Evolutionary conservation across 2,888 invertebrate genomes (phyloP).

Genomic region (Pteria penguin): DNA sequence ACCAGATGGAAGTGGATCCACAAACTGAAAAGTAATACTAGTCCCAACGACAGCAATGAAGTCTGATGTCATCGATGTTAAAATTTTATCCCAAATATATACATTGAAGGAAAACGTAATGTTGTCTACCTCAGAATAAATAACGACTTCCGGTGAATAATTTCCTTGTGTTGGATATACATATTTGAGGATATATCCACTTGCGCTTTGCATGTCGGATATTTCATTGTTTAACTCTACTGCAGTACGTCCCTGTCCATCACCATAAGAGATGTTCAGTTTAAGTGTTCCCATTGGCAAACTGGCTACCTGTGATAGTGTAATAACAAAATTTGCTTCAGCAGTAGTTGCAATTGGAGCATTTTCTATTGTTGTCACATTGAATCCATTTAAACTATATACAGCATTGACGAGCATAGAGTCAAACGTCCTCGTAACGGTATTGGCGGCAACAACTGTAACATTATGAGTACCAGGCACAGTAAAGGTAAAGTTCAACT

Average conservation of each 20-base stretch:
- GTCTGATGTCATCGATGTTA: background rate
- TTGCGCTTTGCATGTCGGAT: background rate
- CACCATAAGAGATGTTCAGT: constrained; percentile 28
- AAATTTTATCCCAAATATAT: background rate
- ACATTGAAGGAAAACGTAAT: background rate
- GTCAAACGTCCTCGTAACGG: background rate
- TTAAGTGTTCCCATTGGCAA: constrained; percentile 21
- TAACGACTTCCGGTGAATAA: background rate
- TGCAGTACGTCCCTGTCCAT: background rate
- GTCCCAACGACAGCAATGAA: constrained; percentile 3
- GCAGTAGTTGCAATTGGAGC: too few species aligned
- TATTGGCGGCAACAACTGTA: constrained; percentile 10
- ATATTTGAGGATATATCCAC: background rate
- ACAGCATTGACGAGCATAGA: constrained; percentile 1
- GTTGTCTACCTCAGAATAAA: background rate
- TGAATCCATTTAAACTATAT: constrained; percentile 2
- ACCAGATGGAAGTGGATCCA: constrained; percentile 10
- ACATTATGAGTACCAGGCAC: constrained; percentile 18
- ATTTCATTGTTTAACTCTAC: background rate
- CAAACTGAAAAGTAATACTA: constrained; percentile 10
- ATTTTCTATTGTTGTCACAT: background rate
- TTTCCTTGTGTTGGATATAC: background rate
- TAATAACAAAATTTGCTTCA: too few species aligned
- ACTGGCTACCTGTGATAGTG: too few species aligned
- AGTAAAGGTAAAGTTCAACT: constrained; percentile 7